These are phyloP conservation scores for Elysia chlorotica DNA, from an alignment of 1,140 invertebrate species.

Conservation along the genomic window DNA sequence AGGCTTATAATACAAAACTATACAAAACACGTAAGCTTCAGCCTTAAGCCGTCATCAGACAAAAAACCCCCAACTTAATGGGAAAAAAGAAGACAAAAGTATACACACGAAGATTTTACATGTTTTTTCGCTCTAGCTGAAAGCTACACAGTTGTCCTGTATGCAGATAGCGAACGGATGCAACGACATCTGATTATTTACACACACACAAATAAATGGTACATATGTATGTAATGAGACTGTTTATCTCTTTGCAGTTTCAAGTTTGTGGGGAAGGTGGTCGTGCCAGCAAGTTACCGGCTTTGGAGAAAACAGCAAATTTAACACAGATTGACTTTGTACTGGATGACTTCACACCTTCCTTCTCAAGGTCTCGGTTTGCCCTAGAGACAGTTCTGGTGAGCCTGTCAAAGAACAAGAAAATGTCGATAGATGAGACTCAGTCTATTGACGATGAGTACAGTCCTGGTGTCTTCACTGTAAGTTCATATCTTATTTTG, in stretches of 20 bases:
- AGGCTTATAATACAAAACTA: too few relatives aligned
- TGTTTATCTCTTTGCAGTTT: constrained; percentile 38
- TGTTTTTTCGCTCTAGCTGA: too few relatives aligned
- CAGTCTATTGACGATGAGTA: constrained; percentile 75
- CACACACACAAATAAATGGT: too few relatives aligned
- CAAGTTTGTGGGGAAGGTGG: constrained; percentile 31
- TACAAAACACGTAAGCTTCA: too few relatives aligned
- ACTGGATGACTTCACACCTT: constrained; percentile 66
- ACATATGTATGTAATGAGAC: too few relatives aligned
- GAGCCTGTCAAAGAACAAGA: constrained; percentile 59
- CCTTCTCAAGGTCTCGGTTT: constrained; percentile 67
- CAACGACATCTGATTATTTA: too few relatives aligned
- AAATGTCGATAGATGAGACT: constrained; percentile 59
- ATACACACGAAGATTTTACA: too few relatives aligned
- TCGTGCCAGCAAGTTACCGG: constrained; percentile 62
- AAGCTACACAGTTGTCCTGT: too few relatives aligned
- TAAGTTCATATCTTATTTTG: constrained; percentile 48
- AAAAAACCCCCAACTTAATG: too few relatives aligned
- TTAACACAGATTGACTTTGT: constrained; percentile 69
- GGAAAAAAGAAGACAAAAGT: too few relatives aligned
- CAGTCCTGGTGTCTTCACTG: constrained; percentile 74
- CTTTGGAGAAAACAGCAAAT: constrained; percentile 71
- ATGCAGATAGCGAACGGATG: too few relatives aligned
- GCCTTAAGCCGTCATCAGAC: too few relatives aligned
- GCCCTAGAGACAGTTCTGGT: constrained; percentile 67